Evolutionary conservation across 2,113 vertebrate species (phyloP), one percentile per base, ranked within the genome.

Genomic region (Tenebrosternarchus preto): DNA sequence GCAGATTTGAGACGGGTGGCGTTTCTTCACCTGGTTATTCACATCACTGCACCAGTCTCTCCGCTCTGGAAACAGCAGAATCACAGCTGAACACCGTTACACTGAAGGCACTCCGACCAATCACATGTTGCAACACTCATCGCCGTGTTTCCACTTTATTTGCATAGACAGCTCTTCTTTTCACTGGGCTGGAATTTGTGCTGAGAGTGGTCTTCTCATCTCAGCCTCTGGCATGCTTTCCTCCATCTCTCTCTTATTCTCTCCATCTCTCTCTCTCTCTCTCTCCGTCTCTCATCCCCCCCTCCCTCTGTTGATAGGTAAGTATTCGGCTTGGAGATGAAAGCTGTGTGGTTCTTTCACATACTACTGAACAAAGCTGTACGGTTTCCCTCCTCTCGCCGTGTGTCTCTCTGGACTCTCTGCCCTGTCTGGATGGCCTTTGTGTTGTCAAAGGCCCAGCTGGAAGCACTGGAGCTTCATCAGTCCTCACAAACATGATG

Each of bases 241-340:
- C 50, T 66, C 46, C 56, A 17, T 73, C n/a, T n/a, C n/a, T n/a
- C n/a, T n/a, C n/a, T n/a, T n/a, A n/a, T 57, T 24, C 59, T 56
- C 20, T 63, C 15, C 55, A 3, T 57, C n/a, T 67, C n/a, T 71
- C 6, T 19, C 20, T 2, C 46, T 81, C 76, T 81, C 16, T 29
- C 61, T 31, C 31, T 67, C 36, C 69, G 24, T 31, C 33, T 80
- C 24, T 67, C 76, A n/a, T 31, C 33, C 78, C 33, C 67, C 76
- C 81, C 43, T 80, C 75, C 85, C 84, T 80, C 82, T 84, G 86
- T 80, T 85, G 86, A 84, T 83, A 87, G 72, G 85, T 83, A 83
- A 83, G 83, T 78, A 60, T 86, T 78, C 86, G 78, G 68, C 29
- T 87, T 74, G 39, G 69, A 87, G 87, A 90, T 90, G 80, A 90